Evolutionary conservation across 2,113 vertebrate genomes (phyloP), one percentile per base, ranked within the genome.

Genomic region (Zeus faber): DNA sequence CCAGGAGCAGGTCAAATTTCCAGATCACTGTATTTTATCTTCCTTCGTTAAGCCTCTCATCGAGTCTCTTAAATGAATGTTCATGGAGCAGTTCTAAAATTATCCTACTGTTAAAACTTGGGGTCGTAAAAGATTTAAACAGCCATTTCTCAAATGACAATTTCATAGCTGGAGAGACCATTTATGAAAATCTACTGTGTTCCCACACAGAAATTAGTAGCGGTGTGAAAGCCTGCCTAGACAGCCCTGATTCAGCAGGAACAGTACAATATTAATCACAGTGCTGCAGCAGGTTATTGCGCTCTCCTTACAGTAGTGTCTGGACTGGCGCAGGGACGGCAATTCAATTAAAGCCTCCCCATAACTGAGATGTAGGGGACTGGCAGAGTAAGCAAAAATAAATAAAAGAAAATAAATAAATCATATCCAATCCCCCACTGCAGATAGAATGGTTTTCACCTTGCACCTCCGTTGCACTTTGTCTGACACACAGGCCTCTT

Each of bases 241-340:
- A 70, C 57, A 53, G 41, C 59, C 27, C 58, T 70, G 57, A 75
- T 74, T 76, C 76, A 82, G 78, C 81, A 76, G 47, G 62, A 72
- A 14, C 46, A 44, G 52, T 29, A 21, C 33, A 56, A 62, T 45
- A 72, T 77, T 67, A 72, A 80, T 76, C 50, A 51, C 55, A 58
- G 56, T 57, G 55, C 51, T 53, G 67, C 52, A 48, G 67, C 54
- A 70, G 57, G 52, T 61, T 60, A 43, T 31, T 26, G 17, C 21
- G 49, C 46, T 64, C 25, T 37, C 53, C 48, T 27, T 44, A 21
- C 33, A 51, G 44, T 5, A 51, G 20, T 46, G 50, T 23, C 44
- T 54, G 47, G 66, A 31, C 27, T 33, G 26, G 37, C 46, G 49
- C 51, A 29, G 39, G 60, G 21, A 41, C 31, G 65, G 43, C 45